These are phyloP conservation scores for Philypnodon macrostomus DNA, from an alignment of 2,797 vertebrate genomes.

Conservation along the genomic window DNA sequence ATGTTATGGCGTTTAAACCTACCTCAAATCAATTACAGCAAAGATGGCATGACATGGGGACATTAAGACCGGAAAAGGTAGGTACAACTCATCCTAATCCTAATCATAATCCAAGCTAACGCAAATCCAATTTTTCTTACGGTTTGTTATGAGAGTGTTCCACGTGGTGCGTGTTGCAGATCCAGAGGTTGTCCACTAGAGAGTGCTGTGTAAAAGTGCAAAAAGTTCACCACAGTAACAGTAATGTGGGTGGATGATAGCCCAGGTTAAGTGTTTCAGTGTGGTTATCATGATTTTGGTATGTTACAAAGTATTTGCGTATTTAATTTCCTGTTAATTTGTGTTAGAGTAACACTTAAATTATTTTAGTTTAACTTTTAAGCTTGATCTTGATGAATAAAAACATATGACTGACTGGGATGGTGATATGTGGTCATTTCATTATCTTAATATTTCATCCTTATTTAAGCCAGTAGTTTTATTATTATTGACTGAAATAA, in stretches of 20 bases:
- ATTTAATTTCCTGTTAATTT: slow-evolving; percentile 50
- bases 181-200: slow-evolving; percentile 67
- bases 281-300: slow-evolving; percentile 42
- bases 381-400: slow-evolving; percentile 66
- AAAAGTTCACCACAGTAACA: slow-evolving; percentile 28
- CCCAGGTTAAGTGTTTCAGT: slow-evolving; percentile 21
- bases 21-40: slow-evolving; percentile 31
- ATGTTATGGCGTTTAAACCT: slow-evolving; percentile 25
- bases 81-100: slow-evolving; percentile 7
- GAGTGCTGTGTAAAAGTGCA: slow-evolving; percentile 61
- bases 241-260: slow-evolving; percentile 9
- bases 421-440: slow-evolving; percentile 50
- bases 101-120: slow-evolving; percentile 6
- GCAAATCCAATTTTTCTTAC: slow-evolving; percentile 15
- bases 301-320: slow-evolving; percentile 33
- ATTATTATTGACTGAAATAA: too few species aligned
- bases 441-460: too few species aligned
- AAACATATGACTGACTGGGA: slow-evolving; percentile 50
- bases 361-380: slow-evolving; percentile 42
- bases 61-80: slow-evolving; percentile 15
- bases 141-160: slow-evolving; percentile 28
- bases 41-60: slow-evolving; percentile 8
- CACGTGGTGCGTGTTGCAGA: slow-evolving; percentile 49
- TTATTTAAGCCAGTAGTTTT: too few species aligned
- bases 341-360: slow-evolving; percentile 39